Percentiles rank a stretch among this genome's conserved stretches.
These are phyloP conservation scores for Kradibia gibbosae DNA, from an alignment of 1,140 invertebrate species.

Conservation along the genomic window DNA sequence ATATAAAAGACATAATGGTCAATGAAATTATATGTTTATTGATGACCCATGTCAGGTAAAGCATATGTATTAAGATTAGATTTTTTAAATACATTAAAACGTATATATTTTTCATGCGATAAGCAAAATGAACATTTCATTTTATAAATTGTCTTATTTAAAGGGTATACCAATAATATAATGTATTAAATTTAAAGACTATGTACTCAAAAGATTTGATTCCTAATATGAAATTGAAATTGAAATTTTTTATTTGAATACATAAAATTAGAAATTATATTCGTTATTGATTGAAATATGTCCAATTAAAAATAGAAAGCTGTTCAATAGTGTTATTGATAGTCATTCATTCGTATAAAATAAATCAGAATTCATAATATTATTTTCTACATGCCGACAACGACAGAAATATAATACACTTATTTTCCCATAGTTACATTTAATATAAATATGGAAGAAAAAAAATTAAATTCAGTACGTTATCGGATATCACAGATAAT, in stretches of 20 bases:
- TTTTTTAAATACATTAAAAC: background rate
- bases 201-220: background rate
- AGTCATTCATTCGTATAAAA: background rate
- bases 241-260: conserved; percentile 22
- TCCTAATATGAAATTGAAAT: conserved; percentile 20
- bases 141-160: conserved; percentile 18
- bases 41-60: background rate
- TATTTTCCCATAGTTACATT: background rate
- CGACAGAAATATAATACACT: background rate
- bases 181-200: conserved; percentile 4
- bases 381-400: background rate
- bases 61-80: background rate
- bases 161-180: background rate
- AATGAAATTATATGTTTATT: conserved; percentile 9
- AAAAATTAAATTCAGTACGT: background rate
- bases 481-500: background rate
- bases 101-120: background rate
- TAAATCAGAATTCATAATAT: background rate
- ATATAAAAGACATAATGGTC: background rate
- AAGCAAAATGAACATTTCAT: conserved; percentile 14
- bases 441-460: background rate
- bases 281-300: background rate
- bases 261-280: background rate
- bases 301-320: background rate
- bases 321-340: background rate